Evolutionary conservation across 2,797 vertebrate species (phyloP), one percentile per base, ranked within the genome.

Genomic region (Chrosomus eos): DNA sequence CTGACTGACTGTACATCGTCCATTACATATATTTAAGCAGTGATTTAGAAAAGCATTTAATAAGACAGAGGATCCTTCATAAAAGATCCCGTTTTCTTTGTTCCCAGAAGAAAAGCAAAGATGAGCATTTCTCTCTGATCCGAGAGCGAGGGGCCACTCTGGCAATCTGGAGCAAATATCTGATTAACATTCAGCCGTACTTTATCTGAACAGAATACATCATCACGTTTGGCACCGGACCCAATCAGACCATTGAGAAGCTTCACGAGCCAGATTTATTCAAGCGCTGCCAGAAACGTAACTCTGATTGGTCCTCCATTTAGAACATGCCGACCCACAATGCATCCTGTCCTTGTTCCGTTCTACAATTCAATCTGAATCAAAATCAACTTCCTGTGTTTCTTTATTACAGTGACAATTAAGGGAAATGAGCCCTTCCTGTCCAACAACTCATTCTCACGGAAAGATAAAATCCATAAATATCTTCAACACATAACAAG

Each of bases 211-310:
- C 85, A 88, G 82, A 90, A 88, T 87, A 87, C 83, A 85, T 90
- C 89, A 90, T 88, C 89, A 90, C 31, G 70, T 75, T 51, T 83
- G 76, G 86, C 82, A 67, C 64, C 48, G 64, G 86, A 86, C 83
- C 82, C 87, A 90, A 87, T 90, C 89, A 87, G 81, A 71, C 73
- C 83, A 88, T 88, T 89, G 82, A 87, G 87, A 82, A 53, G 85
- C 78, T 78, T 60, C 84, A 87, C 60, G 60, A 72, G 43, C 66
- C 62, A 80, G 55, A 79, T 33, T 82, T 73, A 86, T 88, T 88
- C 86, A 88, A 76, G 16, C 82, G 64, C 66, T 88, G 89, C 89
- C 89, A 90, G 70, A 60, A 86, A 38, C 82, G 36, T 19, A 82
- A 38, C 58, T 62, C 80, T 88, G 88, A 89, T 88, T 89, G 85